These are phyloP conservation scores for Saccostrea cuccullata DNA, from an alignment of 1,140 invertebrate species.

Conservation along the genomic window DNA sequence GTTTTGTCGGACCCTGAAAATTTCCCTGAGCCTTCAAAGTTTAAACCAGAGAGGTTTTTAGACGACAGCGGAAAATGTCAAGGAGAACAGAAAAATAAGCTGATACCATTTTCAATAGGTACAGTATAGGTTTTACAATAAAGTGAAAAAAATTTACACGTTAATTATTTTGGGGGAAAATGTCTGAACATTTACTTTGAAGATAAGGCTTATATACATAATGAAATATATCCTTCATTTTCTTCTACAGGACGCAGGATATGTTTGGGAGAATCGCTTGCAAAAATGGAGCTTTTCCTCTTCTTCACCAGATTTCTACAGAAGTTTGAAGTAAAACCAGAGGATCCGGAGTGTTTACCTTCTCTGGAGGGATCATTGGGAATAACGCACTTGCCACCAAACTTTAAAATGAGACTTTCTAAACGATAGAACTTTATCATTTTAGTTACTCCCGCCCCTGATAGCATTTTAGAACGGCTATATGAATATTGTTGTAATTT, in stretches of 20 bases:
- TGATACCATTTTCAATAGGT: slow-evolving; percentile 81
- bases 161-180: no score
- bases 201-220: no score
- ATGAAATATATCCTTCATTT: background rate
- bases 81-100: no score
- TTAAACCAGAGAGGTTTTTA: no score
- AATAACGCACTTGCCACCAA: background rate
- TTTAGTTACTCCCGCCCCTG: no score
- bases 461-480: no score
- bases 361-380: background rate
- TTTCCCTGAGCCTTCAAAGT: no score
- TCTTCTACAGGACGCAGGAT: background rate
- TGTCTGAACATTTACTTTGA: no score
- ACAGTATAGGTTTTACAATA: slow-evolving; percentile 70
- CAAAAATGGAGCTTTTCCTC: background rate
- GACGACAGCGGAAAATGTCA: no score
- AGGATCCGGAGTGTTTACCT: background rate
- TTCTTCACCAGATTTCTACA: background rate
- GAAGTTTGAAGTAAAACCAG: background rate
- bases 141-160: no score
- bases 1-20: slow-evolving; percentile 73
- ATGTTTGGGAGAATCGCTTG: background rate
- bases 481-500: no score
- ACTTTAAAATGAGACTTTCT: background rate
- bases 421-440: background rate